Evolutionary conservation across 2,888 invertebrate genomes (phyloP).

Genomic region (Pammene fasciana): DNA sequence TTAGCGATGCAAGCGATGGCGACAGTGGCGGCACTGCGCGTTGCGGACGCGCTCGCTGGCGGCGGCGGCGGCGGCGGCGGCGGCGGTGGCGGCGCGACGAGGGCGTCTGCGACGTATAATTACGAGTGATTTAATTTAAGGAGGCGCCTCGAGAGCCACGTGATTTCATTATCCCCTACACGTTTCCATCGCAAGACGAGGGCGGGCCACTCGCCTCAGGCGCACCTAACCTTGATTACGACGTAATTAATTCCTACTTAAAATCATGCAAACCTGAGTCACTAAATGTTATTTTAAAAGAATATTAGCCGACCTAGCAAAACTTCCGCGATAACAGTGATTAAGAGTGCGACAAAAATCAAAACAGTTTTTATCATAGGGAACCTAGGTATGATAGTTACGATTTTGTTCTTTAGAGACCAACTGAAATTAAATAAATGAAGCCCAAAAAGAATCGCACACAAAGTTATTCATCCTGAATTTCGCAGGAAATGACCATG

Average conservation of each 20-base stretch:
- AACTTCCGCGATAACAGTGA: neutral
- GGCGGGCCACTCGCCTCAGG: constrained; percentile 40
- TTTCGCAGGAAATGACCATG: no score
- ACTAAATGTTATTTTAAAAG: neutral
- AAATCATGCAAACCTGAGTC: constrained; percentile 25
- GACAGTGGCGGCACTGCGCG: neutral
- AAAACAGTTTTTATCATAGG: neutral
- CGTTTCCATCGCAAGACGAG: constrained; percentile 55
- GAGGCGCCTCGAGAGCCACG: constrained; percentile 66
- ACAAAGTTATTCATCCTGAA: no score
- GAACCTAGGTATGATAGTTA: no score
- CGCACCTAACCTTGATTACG: constrained; percentile 37
- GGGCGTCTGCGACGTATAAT: constrained; percentile 59
- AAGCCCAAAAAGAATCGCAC: no score
- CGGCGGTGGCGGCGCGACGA: constrained; percentile 17
- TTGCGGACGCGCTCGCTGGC: neutral
- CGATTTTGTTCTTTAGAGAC: no score
- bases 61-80: constrained; percentile 38
- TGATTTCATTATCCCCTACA: constrained; percentile 74
- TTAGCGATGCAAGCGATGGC: no score
- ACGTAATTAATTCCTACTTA: constrained; percentile 33
- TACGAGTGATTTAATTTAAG: constrained; percentile 73
- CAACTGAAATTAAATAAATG: no score
- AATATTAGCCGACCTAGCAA: neutral
- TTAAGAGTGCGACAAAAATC: neutral